Conservation (phyloP, 2,888 invertebrate genomes). For the Pyrrhosoma nymphula region DNA sequence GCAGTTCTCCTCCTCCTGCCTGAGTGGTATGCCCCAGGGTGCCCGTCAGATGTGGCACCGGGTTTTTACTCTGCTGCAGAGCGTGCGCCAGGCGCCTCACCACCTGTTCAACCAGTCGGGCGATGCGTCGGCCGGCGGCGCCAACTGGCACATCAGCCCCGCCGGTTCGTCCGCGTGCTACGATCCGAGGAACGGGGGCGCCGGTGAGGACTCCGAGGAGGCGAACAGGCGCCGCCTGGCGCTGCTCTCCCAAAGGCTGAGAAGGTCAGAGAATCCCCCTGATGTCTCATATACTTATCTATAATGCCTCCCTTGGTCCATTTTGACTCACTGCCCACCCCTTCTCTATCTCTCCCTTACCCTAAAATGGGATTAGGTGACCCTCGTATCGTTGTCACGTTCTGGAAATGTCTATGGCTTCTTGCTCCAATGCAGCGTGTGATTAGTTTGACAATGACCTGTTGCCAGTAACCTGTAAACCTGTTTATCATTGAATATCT, state of each 20-base stretch:
- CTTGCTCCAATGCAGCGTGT: too few relatives aligned
- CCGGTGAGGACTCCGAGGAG: conserved; percentile 45
- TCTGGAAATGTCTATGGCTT: too few relatives aligned
- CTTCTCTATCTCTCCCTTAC: neutral
- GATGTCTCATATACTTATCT: neutral
- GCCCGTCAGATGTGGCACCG: conserved; percentile 58
- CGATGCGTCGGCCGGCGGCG: conserved; percentile 14
- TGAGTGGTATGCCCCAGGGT: conserved; percentile 37
- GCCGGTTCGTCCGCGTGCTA: conserved; percentile 28
- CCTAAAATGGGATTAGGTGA: neutral
- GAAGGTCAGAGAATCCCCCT: conserved; percentile 44
- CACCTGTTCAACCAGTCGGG: conserved; percentile 48
- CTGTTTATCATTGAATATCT: too few relatives aligned
- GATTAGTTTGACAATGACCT: too few relatives aligned
- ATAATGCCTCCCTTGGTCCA: neutral
- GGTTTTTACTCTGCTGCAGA: conserved; percentile 50
- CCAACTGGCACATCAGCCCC: neutral
- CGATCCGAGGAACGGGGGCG: conserved; percentile 50
- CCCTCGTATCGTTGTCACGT: neutral
- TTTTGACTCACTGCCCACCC: neutral
- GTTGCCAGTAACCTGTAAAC: too few relatives aligned
- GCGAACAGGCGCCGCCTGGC: conserved; percentile 56
- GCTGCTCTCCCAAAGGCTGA: conserved; percentile 59
- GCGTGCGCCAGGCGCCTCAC: conserved; percentile 55
- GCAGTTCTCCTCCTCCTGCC: neutral